Conservation (phyloP, 2,888 invertebrate species). For the Conchocele bisecta region DNA sequence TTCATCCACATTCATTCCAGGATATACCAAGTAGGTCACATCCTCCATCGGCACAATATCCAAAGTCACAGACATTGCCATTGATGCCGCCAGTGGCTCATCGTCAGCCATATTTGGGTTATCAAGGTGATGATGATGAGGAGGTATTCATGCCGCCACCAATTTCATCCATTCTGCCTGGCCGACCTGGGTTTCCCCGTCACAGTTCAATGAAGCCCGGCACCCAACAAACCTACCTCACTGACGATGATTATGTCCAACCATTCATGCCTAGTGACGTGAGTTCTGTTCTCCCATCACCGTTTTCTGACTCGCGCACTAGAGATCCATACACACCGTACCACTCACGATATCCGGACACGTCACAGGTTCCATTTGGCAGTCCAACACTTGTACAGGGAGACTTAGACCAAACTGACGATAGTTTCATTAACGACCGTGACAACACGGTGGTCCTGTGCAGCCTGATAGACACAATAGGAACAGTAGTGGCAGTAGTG, state of each 20-base stretch:
- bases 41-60: background rate
- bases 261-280: conserved; percentile 68
- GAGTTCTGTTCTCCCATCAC: conserved; percentile 76
- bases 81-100: conserved; percentile 24
- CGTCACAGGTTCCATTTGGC: conserved; percentile 2
- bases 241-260: conserved; percentile 57
- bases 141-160: conserved; percentile 70
- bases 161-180: conserved; percentile 44
- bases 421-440: conserved; percentile 18
- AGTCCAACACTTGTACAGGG: background rate
- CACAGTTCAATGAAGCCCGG: conserved; percentile 78
- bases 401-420: too few relatives aligned
- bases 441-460: conserved; percentile 37
- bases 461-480: conserved; percentile 29
- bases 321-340: conserved; percentile 45
- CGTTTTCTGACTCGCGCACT: conserved; percentile 39
- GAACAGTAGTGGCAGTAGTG: conserved; percentile 63
- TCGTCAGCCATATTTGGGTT: conserved; percentile 57
- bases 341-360: conserved; percentile 41
- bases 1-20: background rate
- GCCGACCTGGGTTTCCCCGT: conserved; percentile 69
- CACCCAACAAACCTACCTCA: conserved; percentile 69
- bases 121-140: conserved; percentile 65
- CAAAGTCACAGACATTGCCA: background rate
- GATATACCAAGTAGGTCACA: background rate